Conservation (phyloP, 1,140 invertebrate genomes). For the Drosophila neocordata region DNA sequence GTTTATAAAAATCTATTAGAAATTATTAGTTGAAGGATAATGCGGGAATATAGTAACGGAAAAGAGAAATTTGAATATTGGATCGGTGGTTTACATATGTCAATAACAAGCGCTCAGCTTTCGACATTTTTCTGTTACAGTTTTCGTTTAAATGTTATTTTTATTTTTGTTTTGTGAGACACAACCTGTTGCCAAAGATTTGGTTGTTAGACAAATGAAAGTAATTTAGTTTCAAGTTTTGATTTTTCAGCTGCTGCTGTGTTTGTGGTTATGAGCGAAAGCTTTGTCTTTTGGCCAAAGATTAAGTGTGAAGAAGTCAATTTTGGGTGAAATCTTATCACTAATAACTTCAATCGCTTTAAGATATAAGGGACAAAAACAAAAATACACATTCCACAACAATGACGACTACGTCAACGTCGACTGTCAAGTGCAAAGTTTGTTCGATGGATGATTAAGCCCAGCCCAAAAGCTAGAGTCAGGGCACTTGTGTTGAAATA, state of each 20-base stretch:
- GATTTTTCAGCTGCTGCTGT: conserved; percentile 17
- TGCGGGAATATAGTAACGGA: no score
- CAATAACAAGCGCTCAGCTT: no score
- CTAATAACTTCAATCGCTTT: conserved; percentile 33
- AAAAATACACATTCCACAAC: conserved; percentile 52
- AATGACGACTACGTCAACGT: conserved; percentile 36
- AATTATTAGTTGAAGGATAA: no score
- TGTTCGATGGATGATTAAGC: conserved; percentile 72
- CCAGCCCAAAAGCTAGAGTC: conserved; percentile 7
- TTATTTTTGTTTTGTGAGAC: no score
- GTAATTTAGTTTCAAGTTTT: conserved; percentile 14
- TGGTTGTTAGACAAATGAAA: conserved; percentile 33
- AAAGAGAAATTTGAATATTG: no score
- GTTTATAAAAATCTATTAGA: no score
- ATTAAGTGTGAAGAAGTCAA: conserved; percentile 37
- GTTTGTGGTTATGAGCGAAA: conserved; percentile 56
- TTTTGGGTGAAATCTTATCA: conserved; percentile 71
- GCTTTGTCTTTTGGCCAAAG: conserved; percentile 58
- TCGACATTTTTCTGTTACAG: no score
- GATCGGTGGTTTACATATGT: no score
- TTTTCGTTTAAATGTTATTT: no score
- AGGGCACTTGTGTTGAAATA: conserved; percentile 27
- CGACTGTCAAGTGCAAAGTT: conserved; percentile 59
- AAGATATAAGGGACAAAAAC: conserved; percentile 1
- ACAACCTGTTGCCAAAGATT: conserved; percentile 29